phyloP scores from a whole-genome alignment of 2,888 invertebrate species.

The Bibio marci region DNA sequence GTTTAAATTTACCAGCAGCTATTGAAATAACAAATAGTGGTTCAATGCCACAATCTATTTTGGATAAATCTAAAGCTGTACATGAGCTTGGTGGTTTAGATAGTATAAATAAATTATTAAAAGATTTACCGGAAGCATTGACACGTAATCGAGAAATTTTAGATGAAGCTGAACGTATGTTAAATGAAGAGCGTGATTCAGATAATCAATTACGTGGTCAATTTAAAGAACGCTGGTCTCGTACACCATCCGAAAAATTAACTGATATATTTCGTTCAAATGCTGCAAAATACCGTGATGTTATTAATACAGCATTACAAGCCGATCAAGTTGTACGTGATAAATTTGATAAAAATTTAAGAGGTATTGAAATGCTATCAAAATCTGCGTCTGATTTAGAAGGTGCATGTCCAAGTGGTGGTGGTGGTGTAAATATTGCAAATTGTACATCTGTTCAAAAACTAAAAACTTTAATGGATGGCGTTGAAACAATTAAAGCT shows the following conservation, averaged over 20 bases:
- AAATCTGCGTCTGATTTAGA: slow-evolving; percentile 50
- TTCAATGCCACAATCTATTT: slow-evolving; percentile 72
- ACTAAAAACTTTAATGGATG: slow-evolving; percentile 60
- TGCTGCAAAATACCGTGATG: slow-evolving; percentile 80
- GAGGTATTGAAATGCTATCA: slow-evolving; percentile 70
- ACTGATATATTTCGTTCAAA: slow-evolving; percentile 81
- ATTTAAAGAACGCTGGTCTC: slow-evolving; percentile 85
- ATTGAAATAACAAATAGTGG: slow-evolving; percentile 62
- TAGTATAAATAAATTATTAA: slow-evolving; percentile 52
- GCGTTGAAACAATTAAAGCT: slow-evolving; percentile 71
- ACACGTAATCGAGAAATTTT: slow-evolving; percentile 88
- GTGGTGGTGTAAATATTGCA: slow-evolving; percentile 32
- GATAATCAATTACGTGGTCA: slow-evolving; percentile 76
- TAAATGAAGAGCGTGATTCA: slow-evolving; percentile 82
- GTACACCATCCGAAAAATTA: slow-evolving; percentile 72
- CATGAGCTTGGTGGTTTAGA: slow-evolving; percentile 60
- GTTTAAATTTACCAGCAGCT: slow-evolving; percentile 92
- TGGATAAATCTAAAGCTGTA: slow-evolving; percentile 68
- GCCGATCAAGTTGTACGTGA: slow-evolving; percentile 71
- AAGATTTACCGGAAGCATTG: slow-evolving; percentile 77
- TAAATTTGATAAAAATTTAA: slow-evolving; percentile 60
- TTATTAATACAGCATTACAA: slow-evolving; percentile 76
- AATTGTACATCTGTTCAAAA: slow-evolving; percentile 43
- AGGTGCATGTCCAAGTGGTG: slow-evolving; percentile 48
- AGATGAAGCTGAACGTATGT: slow-evolving; percentile 70